Base-by-base conservation (phyloP, 2,888 invertebrate species). In the Geotrupes spiniger region DNA sequence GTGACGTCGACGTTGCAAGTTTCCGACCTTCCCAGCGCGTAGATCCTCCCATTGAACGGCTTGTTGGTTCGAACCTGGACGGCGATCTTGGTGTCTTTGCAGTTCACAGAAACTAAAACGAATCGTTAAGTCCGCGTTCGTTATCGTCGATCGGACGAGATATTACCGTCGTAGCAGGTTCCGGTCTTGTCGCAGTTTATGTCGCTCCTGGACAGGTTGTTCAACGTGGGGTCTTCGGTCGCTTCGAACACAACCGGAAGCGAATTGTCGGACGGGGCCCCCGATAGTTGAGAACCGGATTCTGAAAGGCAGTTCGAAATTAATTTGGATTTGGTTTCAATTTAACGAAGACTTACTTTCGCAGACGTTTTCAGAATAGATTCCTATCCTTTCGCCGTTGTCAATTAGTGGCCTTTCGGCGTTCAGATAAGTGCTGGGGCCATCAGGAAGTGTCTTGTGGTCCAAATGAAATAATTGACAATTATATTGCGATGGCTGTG, bases 1-100 rank as follows among this genome's bases (percentile, higher is more conserved):
- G 89, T 84, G 12, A 95, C 92, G 70, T 93, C 93, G 56, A 92
- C 91, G 75, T 95, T 94, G 74, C 94, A 95, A 29, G 94, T 95
- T 74, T 94, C 94, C 0, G 93, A 92, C 44, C 94, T 82, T 27
- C 94, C 94, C 63, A 95, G 76, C 12, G 94, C 94, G 71, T 95
- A 95, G 69, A 95, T 92, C 52, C 94, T 84, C 9, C 94, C 94
- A 65, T 93, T 94, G 79, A 95, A 95, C 14, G 92, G 92, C 66
- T 92, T 91, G 74, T 93, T 94, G 27, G 94, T 94, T 60, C 89
- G 81, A 12, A 95, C 92, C 74, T 92, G 91, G 0, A 95, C 90
- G 3, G 93, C 92, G 63, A 95, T 94, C 63, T 90, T 82, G 1
- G 93, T 93, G 70, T 95, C 94, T 73, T 93, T 94, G 78, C 94